Base-by-base conservation (phyloP, 1,140 invertebrate species). In the Solenopsis invicta region DNA sequence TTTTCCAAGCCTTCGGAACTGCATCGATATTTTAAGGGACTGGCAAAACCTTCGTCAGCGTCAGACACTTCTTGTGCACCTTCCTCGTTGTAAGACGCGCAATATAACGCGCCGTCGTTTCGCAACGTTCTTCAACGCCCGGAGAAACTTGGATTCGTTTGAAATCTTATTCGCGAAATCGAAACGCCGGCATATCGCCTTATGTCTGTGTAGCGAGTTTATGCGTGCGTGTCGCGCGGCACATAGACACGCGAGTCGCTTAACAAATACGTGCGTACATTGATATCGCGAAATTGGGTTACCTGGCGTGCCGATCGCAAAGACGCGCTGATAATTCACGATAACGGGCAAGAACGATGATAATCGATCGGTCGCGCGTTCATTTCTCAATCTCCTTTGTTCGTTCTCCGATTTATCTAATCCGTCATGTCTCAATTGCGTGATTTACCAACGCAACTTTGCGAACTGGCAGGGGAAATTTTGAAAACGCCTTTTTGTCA, bases 271-370 rank as follows among this genome's bases (percentile, higher is more conserved):
- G 61, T 37, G 50, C 56, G 77, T 16, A 59, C 54, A 21, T 37
- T 75, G 89, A 90, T 91, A 91, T 91, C 82, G 50, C 29, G 77
- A 87, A 91, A 90, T 92, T 91, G 85, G 90, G 90, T 91, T 92
- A 91, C 71, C 80, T 64, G 59, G 64, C n/a, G 74, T 29, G 41
- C 12, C 52, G 71, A 54, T 48, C 24, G 86, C 61, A 18, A 62
- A 86, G 62, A 87, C 45, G 34, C 52, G 10, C 81, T 82, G 87
- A 91, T 91, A 91, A 89, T 91, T n/a, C 29, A 29, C 16, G 90
- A 91, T 91, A 91, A 91, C 80, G 37, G 1, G 24, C 48, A 66
- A 61, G 21, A 86, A 84, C 13, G 56, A 59, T 18, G 75, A 87
- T 52, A 86, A 81, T 82, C 86, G 81, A 72, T 59, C 34, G 24